These are phyloP conservation scores for Latrodectus geometricus DNA, from an alignment of 1,140 invertebrate species.

Conservation along the genomic window DNA sequence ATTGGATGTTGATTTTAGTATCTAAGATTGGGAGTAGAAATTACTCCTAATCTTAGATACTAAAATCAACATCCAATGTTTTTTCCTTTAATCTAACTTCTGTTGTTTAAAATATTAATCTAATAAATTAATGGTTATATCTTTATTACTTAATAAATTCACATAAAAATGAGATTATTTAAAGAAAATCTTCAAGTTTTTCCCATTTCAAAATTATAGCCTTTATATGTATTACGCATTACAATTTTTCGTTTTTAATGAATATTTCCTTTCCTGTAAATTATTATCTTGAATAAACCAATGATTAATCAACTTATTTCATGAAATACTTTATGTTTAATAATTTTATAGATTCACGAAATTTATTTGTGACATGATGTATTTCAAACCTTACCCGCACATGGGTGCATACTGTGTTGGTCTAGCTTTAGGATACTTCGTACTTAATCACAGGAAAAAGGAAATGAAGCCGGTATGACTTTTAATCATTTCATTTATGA, in stretches of 20 bases:
- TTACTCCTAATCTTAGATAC: too few species aligned
- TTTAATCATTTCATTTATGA: neutral
- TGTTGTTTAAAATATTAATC: too few species aligned
- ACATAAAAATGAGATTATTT: neutral
- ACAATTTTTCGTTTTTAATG: neutral
- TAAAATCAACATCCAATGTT: too few species aligned
- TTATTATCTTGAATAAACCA: neutral
- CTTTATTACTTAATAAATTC: neutral
- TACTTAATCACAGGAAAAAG: constrained; percentile 40
- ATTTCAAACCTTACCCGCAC: constrained; percentile 62
- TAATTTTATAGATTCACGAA: constrained; percentile 39
- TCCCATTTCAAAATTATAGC: too few species aligned
- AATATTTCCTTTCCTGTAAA: neutral
- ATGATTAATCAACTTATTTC: neutral
- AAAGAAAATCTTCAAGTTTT: too few species aligned
- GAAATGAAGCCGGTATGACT: constrained; percentile 44
- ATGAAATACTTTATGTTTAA: neutral
- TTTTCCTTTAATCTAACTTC: too few species aligned
- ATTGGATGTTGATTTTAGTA: too few species aligned
- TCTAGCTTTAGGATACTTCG: constrained; percentile 53
- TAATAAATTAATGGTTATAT: too few species aligned
- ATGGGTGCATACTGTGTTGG: constrained; percentile 63
- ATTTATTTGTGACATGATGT: constrained; percentile 37
- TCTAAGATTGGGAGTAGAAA: too few species aligned
- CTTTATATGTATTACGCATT: too few species aligned